phyloP scores from a whole-genome alignment of 1,140 invertebrate species.

The Plectrocnemia conspersa region DNA sequence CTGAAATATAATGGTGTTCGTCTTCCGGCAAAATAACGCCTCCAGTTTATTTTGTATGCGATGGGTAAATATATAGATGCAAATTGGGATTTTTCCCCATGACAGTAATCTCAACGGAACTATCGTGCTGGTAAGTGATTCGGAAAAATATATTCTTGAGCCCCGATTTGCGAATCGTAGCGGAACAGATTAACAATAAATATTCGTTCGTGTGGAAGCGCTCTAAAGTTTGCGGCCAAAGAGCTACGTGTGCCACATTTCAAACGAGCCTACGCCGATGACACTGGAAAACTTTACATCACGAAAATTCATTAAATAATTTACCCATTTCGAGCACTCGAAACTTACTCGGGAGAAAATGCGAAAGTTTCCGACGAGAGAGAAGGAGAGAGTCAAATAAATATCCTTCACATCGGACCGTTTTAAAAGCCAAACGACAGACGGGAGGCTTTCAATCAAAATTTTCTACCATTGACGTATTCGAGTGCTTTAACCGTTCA shows the following conservation, averaged over 20 bases:
- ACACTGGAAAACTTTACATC: background rate
- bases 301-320: conserved; percentile 2
- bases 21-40: no score
- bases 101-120: no score
- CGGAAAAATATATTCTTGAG: background rate
- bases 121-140: background rate
- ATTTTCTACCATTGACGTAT: background rate
- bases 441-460: no score
- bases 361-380: background rate
- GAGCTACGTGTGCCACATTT: background rate
- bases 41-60: no score
- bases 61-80: no score
- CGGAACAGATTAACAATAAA: background rate
- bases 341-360: background rate
- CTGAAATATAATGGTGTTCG: no score
- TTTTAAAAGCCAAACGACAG: no score
- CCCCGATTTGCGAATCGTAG: background rate
- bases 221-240: background rate
- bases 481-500: background rate
- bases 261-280: background rate
- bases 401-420: background rate
- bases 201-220: background rate
- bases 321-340: background rate
- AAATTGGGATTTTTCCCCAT: no score
- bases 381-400: background rate